phyloP scores from a whole-genome alignment of 2,888 invertebrate species.

The Zaprionus bogoriensis region DNA sequence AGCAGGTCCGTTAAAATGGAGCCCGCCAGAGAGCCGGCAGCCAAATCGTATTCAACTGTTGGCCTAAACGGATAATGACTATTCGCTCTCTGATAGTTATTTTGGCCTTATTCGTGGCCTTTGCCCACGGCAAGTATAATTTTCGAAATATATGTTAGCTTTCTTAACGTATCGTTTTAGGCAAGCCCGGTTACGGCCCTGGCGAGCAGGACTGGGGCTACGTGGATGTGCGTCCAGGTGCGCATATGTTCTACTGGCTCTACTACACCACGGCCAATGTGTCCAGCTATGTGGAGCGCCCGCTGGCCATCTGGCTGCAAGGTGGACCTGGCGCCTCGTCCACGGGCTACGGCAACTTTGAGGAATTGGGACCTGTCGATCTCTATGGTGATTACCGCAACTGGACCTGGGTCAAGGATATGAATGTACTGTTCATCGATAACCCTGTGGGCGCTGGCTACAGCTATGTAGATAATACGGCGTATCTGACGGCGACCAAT shows the following conservation, averaged over 20 bases:
- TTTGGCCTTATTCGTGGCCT: slow-evolving; percentile 31
- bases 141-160: neutral
- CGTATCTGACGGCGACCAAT: slow-evolving; percentile 85
- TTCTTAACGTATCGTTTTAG: slow-evolving; percentile 26
- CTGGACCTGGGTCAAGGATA: slow-evolving; percentile 90
- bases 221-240: slow-evolving; percentile 88
- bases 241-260: slow-evolving; percentile 95
- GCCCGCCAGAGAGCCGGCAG: neutral
- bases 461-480: slow-evolving; percentile 88
- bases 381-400: slow-evolving; percentile 86
- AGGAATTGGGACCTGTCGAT: slow-evolving; percentile 90
- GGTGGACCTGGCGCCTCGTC: slow-evolving; percentile 93
- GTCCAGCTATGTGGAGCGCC: slow-evolving; percentile 85
- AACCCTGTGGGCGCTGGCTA: slow-evolving; percentile 95
- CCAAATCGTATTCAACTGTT: slow-evolving; percentile 10
- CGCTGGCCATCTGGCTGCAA: slow-evolving; percentile 93
- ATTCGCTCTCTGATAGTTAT: slow-evolving; percentile 26
- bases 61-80: slow-evolving; percentile 28
- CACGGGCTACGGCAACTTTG: slow-evolving; percentile 92
- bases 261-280: slow-evolving; percentile 89
- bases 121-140: slow-evolving; percentile 28
- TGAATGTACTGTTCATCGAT: slow-evolving; percentile 93
- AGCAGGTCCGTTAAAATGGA: slow-evolving; percentile 45
- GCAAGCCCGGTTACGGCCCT: slow-evolving; percentile 84
- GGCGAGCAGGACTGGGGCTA: slow-evolving; percentile 90